These are phyloP conservation scores for Amblyraja radiata DNA, from an alignment of 2,797 vertebrate species.

Conservation along the genomic window DNA sequence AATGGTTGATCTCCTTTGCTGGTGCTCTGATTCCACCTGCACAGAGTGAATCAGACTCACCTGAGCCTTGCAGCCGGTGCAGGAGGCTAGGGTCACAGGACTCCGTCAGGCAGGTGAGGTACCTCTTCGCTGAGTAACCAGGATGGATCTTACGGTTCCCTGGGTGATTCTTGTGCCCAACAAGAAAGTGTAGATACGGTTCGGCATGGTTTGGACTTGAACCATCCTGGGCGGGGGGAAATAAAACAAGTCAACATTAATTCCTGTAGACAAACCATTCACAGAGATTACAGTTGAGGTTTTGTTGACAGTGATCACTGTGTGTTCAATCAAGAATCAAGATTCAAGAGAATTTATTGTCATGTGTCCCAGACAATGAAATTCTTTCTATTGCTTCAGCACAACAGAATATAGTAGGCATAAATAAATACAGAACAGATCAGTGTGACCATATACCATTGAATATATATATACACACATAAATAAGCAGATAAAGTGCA, in stretches of 20 bases:
- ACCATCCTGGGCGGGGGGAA: conserved; percentile 39
- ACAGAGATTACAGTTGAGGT: neutral
- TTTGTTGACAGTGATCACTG: neutral
- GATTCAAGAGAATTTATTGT: no score
- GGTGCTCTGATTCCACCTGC: neutral
- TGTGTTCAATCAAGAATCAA: neutral
- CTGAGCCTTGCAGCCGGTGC: conserved; percentile 46
- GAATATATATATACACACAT: no score
- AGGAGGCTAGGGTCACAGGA: conserved; percentile 43
- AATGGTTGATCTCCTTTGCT: neutral
- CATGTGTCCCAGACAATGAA: no score
- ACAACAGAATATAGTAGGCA: no score
- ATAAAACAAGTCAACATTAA: conserved; percentile 39
- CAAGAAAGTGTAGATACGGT: conserved; percentile 46
- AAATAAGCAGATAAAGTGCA: no score
- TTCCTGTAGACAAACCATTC: neutral
- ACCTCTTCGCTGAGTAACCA: conserved; percentile 51
- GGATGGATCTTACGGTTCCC: conserved; percentile 46
- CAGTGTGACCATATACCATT: no score
- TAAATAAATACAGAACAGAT: no score
- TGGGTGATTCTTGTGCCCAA: conserved; percentile 43
- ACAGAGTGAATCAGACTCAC: conserved; percentile 40
- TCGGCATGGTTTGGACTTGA: conserved; percentile 40
- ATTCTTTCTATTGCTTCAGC: no score
- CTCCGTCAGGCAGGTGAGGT: conserved; percentile 48